Base-by-base conservation (phyloP, 2,113 vertebrate genomes). In the Osmerus mordax region DNA sequence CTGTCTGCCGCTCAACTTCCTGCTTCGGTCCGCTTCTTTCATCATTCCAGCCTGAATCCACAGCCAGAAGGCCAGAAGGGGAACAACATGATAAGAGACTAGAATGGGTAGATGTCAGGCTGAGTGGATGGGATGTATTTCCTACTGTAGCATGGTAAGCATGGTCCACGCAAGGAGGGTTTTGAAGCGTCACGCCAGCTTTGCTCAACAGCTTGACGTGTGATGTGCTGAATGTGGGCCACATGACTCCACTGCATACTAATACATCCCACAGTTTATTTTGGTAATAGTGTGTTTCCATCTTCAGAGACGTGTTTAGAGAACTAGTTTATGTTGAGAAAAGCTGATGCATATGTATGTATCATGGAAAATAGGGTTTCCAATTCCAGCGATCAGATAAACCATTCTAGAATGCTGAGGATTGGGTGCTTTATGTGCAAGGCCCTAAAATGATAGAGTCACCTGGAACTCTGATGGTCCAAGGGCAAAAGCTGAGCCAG, bases 401-500 rank as follows among this genome's bases (percentile, higher is more conserved):
- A 56, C n/a, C 28, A 23, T 12, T 36, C 9, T 3, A 32, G 29
- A 32, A 64, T 28, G 53, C 52, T 55, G 51, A 68, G 52, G 55
- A 32, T 29, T 4, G 23, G 4, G 6, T 28, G 8, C 21, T 55
- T 55, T 16, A 23, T 68, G 52, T 51, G 64, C 19, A 16, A 56
- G 15, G 25, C 14, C 25, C 51, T 25, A 16, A 29, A 28, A 23
- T 51, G 18, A 21, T 29, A 21, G 14, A 54, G 52, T 69, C 52
- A 56, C 53, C 23, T 56, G 53, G 25, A 32, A 28, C 36, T 51
- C 18, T 41, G 41, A 41, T 18, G 13, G 25, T 55, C 53, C 67
- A 55, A 47, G 19, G 64, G 64, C 64, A 51, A 14, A 65, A 41
- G 36, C 36, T 69, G 25, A 69, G 67, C 53, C 18, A 69, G 23